A percentile compares a stretch with the other conserved stretches of the same genome.
Conservation (phyloP, 1,140 invertebrate species). For the Cydia pomonella region DNA sequence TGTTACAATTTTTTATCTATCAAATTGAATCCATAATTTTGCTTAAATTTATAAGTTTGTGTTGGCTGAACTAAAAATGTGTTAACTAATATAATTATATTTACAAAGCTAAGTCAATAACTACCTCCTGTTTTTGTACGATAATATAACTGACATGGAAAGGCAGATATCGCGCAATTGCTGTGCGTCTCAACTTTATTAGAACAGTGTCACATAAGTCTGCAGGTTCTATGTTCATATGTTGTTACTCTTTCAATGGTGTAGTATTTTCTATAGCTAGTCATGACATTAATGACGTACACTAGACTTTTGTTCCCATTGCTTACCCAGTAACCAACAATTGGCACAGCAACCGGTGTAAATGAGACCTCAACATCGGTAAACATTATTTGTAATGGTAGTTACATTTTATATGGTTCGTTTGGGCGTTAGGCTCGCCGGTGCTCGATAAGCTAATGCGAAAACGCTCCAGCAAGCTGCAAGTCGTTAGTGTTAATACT, state of each 20-base stretch:
- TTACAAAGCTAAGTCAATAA: not conserved
- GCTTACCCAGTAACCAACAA: not conserved
- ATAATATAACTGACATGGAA: not conserved
- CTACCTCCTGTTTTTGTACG: not conserved
- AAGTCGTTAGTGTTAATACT: conserved; percentile 21
- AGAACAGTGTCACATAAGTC: not conserved
- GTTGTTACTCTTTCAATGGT: not conserved
- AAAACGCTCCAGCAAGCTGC: conserved; percentile 36
- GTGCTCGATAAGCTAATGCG: not conserved
- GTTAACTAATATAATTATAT: not conserved
- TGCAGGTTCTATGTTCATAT: not conserved
- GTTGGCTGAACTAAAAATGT: too few species aligned
- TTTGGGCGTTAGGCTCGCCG: not conserved
- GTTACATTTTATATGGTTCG: not conserved
- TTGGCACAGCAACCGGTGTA: conserved; percentile 15
- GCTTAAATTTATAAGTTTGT: too few species aligned
- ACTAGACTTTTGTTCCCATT: conserved; percentile 7
- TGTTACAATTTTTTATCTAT: too few species aligned
- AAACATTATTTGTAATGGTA: too few species aligned
- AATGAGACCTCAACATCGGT: not conserved
- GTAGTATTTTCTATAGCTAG: conserved; percentile 56
- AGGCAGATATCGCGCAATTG: not conserved
- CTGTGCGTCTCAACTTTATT: not conserved
- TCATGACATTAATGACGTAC: conserved; percentile 59
- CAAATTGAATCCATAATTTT: too few species aligned